Percentiles rank a stretch among this genome's conserved stretches.
phyloP scores from a whole-genome alignment of 2,797 vertebrate genomes.

The Podarcis siculus region DNA sequence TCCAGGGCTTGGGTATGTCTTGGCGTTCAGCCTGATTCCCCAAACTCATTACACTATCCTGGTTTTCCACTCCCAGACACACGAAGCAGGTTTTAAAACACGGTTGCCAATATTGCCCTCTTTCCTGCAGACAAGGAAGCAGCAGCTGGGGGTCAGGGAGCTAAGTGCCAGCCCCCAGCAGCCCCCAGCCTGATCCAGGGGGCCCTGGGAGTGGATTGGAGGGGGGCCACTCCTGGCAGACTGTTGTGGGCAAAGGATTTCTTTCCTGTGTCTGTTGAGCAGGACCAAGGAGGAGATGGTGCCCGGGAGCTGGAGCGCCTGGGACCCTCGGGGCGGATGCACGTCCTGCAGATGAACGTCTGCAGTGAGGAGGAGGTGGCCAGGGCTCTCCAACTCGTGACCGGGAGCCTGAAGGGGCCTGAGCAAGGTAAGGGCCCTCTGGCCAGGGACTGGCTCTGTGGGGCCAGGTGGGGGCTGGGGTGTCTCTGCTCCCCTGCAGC shows the following conservation, averaged over 20 bases:
- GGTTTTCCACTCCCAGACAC: neutral
- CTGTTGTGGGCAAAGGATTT: too few relatives aligned
- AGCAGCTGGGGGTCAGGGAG: too few relatives aligned
- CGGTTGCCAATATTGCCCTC: too few relatives aligned
- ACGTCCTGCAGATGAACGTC: slow-evolving; percentile 90
- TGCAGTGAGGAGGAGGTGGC: slow-evolving; percentile 86
- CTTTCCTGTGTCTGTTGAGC: slow-evolving; percentile 24
- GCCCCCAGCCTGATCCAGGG: neutral
- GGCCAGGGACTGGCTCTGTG: neutral
- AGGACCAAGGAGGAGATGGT: slow-evolving; percentile 84
- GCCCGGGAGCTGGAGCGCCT: slow-evolving; percentile 82
- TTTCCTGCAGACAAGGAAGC: too few relatives aligned
- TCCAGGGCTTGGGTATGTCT: too few relatives aligned
- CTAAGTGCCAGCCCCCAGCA: neutral
- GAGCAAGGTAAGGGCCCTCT: slow-evolving; percentile 74
- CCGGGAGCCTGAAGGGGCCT: slow-evolving; percentile 75
- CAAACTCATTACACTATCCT: neutral
- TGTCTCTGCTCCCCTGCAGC: neutral
- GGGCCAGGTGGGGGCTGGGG: neutral
- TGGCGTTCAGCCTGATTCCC: too few relatives aligned
- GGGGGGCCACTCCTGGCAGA: too few relatives aligned
- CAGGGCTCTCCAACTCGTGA: slow-evolving; percentile 79
- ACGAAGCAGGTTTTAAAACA: neutral
- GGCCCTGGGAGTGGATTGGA: too few relatives aligned
- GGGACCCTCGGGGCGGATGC: slow-evolving; percentile 81